Evolutionary conservation across 2,113 vertebrate species (phyloP), one percentile per base, ranked within the genome.

Genomic region (Lepisosteus oculatus): DNA sequence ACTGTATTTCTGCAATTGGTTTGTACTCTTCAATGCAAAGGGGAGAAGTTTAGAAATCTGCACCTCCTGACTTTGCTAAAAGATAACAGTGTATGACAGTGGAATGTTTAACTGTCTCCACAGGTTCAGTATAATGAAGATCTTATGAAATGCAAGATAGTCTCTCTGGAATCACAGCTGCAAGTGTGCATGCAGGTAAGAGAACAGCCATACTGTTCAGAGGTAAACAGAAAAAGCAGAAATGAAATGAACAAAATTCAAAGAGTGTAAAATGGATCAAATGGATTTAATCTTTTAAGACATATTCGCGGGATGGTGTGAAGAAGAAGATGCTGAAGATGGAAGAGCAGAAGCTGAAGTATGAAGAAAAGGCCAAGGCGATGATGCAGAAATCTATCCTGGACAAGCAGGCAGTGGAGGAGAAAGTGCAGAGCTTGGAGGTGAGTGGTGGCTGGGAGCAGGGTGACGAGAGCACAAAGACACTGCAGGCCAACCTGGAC

Each of bases 81-180:
- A 29, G 17, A 29, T 29, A 29, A 29, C 17, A 29, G 17, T 29
- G 17, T 29, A 29, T 29, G 17, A 29, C 17, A 29, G 17, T 29
- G 17, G 17, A 29, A 29, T 29, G 17, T 29, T 29, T 29, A 43
- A 43, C 11, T 45, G 43, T 15, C 43, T 14, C 14, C 17, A 17
- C 55, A 94, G 93, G 89, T 85, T 6, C 92, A 91, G 65, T 80
- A 91, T 17, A 91, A 94, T 0, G 92, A 93, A 78, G 92, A 93
- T 42, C 89, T 85, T 75, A 45, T 93, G 75, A 91, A 87, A 74
- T 77, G 88, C 43, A 92, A 90, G 76, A 79, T 93, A 3, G 78
- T 77, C 43, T 80, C 81, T 0, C 85, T 94, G 42, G 92, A 93
- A 78, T 90, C 90, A 55, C 91, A 93, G 77, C 85, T 94, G 61